These are phyloP conservation scores for Andrena minutula DNA, from an alignment of 2,888 invertebrate genomes.

Conservation along the genomic window DNA sequence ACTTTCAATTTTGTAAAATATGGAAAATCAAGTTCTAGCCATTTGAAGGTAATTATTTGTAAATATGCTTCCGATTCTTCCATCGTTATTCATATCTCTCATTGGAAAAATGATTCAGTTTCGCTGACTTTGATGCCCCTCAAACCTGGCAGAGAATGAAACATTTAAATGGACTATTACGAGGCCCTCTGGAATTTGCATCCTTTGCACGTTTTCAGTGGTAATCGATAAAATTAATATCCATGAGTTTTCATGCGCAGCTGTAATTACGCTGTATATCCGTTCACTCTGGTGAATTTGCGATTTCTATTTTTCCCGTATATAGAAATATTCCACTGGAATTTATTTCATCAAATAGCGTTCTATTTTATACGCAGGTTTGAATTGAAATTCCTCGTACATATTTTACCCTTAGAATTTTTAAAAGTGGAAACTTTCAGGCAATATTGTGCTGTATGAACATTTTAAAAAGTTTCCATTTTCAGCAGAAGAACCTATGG, in stretches of 20 bases:
- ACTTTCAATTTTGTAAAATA: too few species aligned
- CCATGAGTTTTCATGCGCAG: background rate
- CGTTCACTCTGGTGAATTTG: background rate
- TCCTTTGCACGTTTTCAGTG: background rate
- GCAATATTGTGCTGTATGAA: background rate
- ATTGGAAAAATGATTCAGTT: background rate
- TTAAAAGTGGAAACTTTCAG: background rate
- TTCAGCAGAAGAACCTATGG: background rate
- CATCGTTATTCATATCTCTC: background rate
- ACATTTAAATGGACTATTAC: background rate
- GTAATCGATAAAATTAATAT: conserved; percentile 1
- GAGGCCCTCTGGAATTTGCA: background rate
- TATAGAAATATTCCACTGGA: background rate
- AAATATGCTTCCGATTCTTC: background rate
- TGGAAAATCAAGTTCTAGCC: background rate
- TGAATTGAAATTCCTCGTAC: too few species aligned
- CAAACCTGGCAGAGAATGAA: too few species aligned
- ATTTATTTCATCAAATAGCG: too few species aligned
- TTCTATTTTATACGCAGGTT: too few species aligned
- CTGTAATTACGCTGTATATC: background rate
- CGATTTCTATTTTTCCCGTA: background rate
- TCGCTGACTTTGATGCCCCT: background rate
- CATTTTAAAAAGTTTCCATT: conserved; percentile 6
- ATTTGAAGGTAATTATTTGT: background rate
- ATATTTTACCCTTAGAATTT: too few species aligned